A percentile compares a stretch with the other conserved stretches of the same genome.
Conservation (phyloP, 2,888 invertebrate species). For the Drosophila suboccidentalis region DNA sequence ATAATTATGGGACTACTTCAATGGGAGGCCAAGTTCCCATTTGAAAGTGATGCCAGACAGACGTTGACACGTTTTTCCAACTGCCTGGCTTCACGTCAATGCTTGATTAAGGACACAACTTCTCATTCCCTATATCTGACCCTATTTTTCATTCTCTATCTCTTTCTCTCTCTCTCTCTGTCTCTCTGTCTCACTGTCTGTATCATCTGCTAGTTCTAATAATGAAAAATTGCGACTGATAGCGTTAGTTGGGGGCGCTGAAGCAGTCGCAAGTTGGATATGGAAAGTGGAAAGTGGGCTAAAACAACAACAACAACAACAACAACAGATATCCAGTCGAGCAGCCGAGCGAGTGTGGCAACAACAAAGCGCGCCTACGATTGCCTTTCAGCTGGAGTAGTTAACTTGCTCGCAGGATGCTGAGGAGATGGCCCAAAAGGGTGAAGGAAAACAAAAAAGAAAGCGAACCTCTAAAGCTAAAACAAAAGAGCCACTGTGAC, state of each 20-base stretch:
- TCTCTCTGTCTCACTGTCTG: neutral
- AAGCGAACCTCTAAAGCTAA: slow-evolving; percentile 38
- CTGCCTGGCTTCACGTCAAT: slow-evolving; percentile 44
- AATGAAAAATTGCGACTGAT: slow-evolving; percentile 56
- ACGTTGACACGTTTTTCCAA: slow-evolving; percentile 40
- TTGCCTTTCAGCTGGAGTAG: slow-evolving; percentile 57
- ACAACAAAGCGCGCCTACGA: slow-evolving; percentile 43
- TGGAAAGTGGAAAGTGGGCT: slow-evolving; percentile 4
- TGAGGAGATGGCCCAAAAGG: neutral
- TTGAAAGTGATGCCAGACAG: slow-evolving; percentile 12
- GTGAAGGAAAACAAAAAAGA: too few species aligned
- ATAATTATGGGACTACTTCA: slow-evolving; percentile 2
- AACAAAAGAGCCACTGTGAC: slow-evolving; percentile 62
- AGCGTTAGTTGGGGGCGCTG: slow-evolving; percentile 34
- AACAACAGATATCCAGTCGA: slow-evolving; percentile 22
- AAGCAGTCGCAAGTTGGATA: neutral
- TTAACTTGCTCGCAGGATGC: slow-evolving; percentile 15
- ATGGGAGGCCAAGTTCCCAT: neutral
- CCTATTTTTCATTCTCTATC: too few species aligned
- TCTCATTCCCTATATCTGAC: neutral
- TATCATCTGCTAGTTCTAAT: slow-evolving; percentile 31
- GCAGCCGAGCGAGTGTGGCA: slow-evolving; percentile 23
- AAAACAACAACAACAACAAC: slow-evolving; percentile 6
- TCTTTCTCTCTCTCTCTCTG: too few species aligned
- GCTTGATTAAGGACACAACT: slow-evolving; percentile 57